phyloP scores from a whole-genome alignment of 2,113 vertebrate species.

The Haemorhous mexicanus region DNA sequence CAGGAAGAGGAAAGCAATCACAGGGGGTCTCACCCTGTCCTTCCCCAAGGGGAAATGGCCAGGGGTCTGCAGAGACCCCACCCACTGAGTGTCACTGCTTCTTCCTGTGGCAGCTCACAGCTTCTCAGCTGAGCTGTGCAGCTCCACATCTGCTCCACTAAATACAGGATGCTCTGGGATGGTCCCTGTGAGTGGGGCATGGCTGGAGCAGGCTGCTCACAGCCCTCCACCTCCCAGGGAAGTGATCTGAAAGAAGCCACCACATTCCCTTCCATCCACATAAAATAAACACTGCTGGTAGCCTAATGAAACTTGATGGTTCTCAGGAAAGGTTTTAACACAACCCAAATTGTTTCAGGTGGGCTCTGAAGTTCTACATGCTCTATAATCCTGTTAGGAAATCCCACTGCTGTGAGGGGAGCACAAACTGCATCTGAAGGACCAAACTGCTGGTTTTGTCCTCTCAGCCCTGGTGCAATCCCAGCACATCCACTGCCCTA shows the following conservation, averaged over 20 bases:
- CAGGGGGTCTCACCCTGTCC: neutral
- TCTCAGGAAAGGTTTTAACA: conserved; percentile 26
- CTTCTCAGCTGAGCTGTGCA: neutral
- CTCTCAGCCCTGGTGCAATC: neutral
- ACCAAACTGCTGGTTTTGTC: neutral
- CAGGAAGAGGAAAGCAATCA: neutral
- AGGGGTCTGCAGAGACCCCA: neutral
- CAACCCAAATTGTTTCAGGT: conserved; percentile 7
- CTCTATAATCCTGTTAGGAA: neutral
- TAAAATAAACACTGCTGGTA: conserved; percentile 19
- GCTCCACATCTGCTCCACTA: neutral
- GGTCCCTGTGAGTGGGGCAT: neutral
- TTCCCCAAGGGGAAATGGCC: neutral
- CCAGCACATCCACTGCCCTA: neutral
- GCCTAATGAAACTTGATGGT: neutral
- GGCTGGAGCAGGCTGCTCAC: neutral
- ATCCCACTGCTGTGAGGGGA: neutral
- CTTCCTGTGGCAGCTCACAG: neutral
- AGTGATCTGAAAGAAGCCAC: neutral
- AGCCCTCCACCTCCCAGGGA: neutral
- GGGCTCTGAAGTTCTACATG: conserved; percentile 5
- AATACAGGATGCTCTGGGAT: neutral
- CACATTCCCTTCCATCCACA: neutral
- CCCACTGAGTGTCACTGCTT: rapidly evolving
- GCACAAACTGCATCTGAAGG: neutral